phyloP scores from a whole-genome alignment of 2,113 vertebrate species.

The Dromas ardeola region DNA sequence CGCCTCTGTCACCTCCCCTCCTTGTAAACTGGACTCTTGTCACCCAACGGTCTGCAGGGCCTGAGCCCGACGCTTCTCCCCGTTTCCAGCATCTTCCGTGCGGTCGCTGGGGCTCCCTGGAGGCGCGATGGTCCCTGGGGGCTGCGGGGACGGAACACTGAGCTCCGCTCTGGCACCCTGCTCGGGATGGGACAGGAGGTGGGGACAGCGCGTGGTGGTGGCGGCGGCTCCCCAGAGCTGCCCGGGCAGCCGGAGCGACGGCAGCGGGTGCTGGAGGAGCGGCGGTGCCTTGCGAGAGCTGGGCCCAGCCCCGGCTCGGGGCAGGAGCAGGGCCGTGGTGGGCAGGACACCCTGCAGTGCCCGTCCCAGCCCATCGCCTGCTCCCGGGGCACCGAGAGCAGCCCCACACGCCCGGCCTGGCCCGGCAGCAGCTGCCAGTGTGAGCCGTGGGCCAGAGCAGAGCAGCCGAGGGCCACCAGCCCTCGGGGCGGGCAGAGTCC shows the following conservation, averaged over 20 bases:
- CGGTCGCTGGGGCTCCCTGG: fast-evolving
- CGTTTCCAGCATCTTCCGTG: fast-evolving
- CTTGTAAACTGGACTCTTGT: not conserved
- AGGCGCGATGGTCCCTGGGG: too few species aligned
- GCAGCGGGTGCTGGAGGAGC: not conserved
- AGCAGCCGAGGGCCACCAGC: not conserved
- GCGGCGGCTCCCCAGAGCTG: not conserved
- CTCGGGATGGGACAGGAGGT: not conserved
- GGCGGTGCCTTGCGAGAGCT: too few species aligned
- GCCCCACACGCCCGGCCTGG: not conserved
- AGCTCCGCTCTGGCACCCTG: not conserved
- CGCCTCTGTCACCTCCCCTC: not conserved
- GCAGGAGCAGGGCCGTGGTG: not conserved
- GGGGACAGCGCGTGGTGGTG: fast-evolving
- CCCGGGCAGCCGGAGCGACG: fast-evolving
- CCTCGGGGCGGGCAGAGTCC: not conserved
- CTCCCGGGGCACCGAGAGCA: not conserved
- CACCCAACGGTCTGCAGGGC: fast-evolving
- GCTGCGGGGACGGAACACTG: not conserved
- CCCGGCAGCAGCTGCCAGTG: not conserved
- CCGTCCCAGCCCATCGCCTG: not conserved
- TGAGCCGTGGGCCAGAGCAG: not conserved
- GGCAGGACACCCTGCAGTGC: too few species aligned
- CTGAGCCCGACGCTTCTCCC: too few species aligned
- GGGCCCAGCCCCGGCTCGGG: not conserved